phyloP scores from a whole-genome alignment of 1,140 invertebrate genomes.

The Halyomorpha halys region DNA sequence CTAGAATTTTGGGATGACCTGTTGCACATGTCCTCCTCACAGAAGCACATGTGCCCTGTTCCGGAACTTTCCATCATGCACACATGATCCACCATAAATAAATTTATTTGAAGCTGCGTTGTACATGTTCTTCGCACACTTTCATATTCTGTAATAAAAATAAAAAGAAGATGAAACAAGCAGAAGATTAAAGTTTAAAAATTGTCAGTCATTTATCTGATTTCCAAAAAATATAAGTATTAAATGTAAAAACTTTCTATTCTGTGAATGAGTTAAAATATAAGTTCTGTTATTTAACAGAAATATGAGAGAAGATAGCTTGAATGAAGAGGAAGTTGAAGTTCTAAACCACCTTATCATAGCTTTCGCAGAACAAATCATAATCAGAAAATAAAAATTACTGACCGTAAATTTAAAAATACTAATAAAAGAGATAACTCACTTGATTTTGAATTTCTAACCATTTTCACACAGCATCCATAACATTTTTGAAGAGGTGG shows the following conservation, averaged over 20 bases:
- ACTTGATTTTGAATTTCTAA: slow-evolving; percentile 78
- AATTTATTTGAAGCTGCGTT: slow-evolving; percentile 83
- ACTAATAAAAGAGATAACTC: slow-evolving; percentile 39
- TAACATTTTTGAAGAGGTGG: slow-evolving; percentile 76
- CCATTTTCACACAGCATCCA: slow-evolving; percentile 91
- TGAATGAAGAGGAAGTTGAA: too few species aligned
- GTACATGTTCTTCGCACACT: slow-evolving; percentile 82
- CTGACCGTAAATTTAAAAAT: neutral
- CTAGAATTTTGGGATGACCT: slow-evolving; percentile 16
- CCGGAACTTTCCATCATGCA: slow-evolving; percentile 96
- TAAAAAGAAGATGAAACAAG: neutral
- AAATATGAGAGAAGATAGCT: too few species aligned
- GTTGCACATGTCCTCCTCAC: slow-evolving; percentile 93
- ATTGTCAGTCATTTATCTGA: too few species aligned
- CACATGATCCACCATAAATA: slow-evolving; percentile 96
- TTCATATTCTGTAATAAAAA: slow-evolving; percentile 62
- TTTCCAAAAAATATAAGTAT: too few species aligned
- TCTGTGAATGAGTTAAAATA: too few species aligned
- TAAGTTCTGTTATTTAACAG: too few species aligned
- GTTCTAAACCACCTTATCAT: too few species aligned
- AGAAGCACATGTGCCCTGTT: slow-evolving; percentile 95
- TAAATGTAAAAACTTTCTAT: too few species aligned
- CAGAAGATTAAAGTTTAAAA: too few species aligned
- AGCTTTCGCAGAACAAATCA: too few species aligned
- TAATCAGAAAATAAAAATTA: neutral